Conservation (phyloP, 2,797 vertebrate species). For the Hylomyscus alleni region DNA sequence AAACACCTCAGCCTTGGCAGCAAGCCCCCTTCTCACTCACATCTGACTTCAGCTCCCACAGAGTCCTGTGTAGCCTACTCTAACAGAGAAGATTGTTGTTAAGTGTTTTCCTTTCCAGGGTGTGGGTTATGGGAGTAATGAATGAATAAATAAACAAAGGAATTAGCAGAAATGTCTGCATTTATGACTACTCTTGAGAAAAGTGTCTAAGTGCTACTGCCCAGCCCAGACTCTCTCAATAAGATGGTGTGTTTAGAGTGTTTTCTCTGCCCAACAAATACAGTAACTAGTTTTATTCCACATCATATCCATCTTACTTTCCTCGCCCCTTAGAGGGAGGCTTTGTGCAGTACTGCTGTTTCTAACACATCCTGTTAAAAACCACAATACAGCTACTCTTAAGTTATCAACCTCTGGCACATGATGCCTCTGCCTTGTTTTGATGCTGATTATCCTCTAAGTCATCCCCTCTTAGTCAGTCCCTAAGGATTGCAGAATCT, state of each 20-base stretch:
- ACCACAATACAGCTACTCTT: background rate
- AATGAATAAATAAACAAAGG: background rate
- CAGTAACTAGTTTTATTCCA: background rate
- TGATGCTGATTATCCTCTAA: background rate
- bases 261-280: background rate
- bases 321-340: background rate
- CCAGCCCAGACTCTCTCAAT: background rate
- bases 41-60: background rate
- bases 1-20: background rate
- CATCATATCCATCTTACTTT: background rate
- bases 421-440: background rate
- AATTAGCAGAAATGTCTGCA: background rate
- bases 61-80: background rate
- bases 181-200: background rate
- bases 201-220: background rate
- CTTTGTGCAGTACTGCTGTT: background rate
- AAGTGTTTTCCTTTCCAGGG: background rate
- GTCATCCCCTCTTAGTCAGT: background rate
- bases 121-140: background rate
- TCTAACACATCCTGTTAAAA: background rate
- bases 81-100: background rate
- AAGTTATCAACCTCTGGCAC: background rate
- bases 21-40: background rate
- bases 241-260: conserved; percentile 23
- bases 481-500: background rate